Base-by-base conservation (phyloP, 2,888 invertebrate species). In the Sympetrum striolatum region DNA sequence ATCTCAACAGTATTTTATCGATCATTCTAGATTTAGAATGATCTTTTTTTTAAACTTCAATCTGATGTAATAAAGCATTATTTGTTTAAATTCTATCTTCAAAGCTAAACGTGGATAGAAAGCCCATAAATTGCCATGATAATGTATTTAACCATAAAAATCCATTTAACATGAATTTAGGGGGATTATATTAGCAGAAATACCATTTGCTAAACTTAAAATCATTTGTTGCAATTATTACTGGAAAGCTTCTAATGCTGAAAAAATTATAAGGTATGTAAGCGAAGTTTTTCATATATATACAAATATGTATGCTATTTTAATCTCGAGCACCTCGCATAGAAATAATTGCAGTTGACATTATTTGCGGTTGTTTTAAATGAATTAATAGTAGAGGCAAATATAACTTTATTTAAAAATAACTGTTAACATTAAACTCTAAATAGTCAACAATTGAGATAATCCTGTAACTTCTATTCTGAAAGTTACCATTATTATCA, bases 401-500 rank as follows among this genome's bases (percentile, higher is more conserved):
- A 73, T 73, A 64, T 73, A 31, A 31, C 31, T 31, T 64, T 64
- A 73, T 73, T 73, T 73, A 31, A 73, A 73, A 73, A 12, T 31
- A 73, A 73, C 14, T 14, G 14, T 31, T 73, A 31, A 31, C 14
- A 14, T 53, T 60, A 60, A 86, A 86, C 60, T 86, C 86, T 86
- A 60, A 35, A 86, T 60, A 86, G 60, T 86, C 60, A 86, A 86
- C 37, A 37, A 86, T 86, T 39, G 35, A 25, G 60, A 86, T 86
- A 37, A 60, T 37, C 60, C 86, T 86, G 60, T 86, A 86, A 64
- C 37, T 37, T 86, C 86, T 60, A 37, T 37, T 37, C 35, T 60
- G 86, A 60, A 86, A 86, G 86, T 86, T 86, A 86, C 86, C 86
- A 86, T 86, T 37, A 64, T 31, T 37, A 82, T 82, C 58, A 60